Conservation (phyloP, 2,888 invertebrate species). For the Rhamnusium bicolor region DNA sequence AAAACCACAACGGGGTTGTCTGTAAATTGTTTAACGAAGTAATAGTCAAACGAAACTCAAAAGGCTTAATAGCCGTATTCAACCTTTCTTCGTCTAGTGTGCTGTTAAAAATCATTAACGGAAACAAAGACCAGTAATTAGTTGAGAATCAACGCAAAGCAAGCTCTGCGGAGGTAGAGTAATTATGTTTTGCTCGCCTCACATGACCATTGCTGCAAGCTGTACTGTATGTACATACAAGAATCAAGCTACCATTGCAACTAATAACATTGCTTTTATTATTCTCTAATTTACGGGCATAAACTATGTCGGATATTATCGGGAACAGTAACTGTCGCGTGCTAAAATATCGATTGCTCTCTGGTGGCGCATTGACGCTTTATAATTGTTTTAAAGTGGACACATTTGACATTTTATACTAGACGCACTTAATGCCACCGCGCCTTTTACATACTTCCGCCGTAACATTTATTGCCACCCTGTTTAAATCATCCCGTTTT, state of each 20-base stretch:
- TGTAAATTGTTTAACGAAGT: constrained; percentile 40
- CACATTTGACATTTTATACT: constrained; percentile 51
- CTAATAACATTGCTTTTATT: constrained; percentile 26
- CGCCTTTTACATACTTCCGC: not conserved
- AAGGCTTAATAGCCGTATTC: constrained; percentile 34
- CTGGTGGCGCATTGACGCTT: constrained; percentile 61
- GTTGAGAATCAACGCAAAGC: constrained; percentile 39
- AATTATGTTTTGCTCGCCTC: constrained; percentile 9
- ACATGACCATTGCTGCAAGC: not conserved
- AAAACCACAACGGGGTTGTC: not conserved
- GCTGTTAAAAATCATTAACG: constrained; percentile 48
- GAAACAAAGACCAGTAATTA: constrained; percentile 48
- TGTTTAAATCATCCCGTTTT: not conserved
- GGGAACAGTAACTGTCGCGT: constrained; percentile 56
- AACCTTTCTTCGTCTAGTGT: constrained; percentile 36
- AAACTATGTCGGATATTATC: constrained; percentile 43
- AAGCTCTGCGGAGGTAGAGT: constrained; percentile 27
- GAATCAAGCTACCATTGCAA: not conserved
- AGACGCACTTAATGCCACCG: constrained; percentile 22
- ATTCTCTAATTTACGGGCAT: constrained; percentile 35
- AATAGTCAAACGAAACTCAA: constrained; percentile 31
- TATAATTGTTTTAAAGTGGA: constrained; percentile 60
- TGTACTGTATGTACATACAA: not conserved
- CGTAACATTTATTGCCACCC: not conserved
- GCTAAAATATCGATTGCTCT: constrained; percentile 54